A percentile compares a stretch with the other conserved stretches of the same genome.
These are phyloP conservation scores for Plagodis pulveraria DNA, from an alignment of 2,888 invertebrate species.

Conservation along the genomic window DNA sequence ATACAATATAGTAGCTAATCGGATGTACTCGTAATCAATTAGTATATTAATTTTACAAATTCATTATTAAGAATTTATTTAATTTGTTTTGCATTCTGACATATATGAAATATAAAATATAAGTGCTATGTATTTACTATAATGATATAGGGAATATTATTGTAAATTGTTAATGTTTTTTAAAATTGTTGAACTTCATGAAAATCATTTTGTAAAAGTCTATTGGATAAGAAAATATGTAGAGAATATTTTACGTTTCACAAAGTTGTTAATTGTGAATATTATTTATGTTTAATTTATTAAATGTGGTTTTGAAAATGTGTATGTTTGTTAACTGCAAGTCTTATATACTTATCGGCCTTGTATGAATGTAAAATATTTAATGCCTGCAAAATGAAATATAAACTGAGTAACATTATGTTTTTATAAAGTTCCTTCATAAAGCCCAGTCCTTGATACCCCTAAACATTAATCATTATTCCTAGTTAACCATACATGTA, in stretches of 20 bases:
- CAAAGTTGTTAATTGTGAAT: conserved; percentile 39
- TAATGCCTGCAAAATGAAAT: conserved; percentile 69
- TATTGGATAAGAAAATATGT: conserved; percentile 52
- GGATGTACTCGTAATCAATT: conserved; percentile 20
- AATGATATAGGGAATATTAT: conserved; percentile 55
- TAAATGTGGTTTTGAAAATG: conserved; percentile 40
- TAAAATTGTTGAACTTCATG: conserved; percentile 79
- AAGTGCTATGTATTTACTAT: conserved; percentile 37
- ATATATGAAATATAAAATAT: conserved; percentile 1
- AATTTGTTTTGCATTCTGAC: neutral
- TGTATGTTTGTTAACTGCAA: conserved; percentile 54
- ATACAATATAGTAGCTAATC: conserved; percentile 21
- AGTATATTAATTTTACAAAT: neutral
- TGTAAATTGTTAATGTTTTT: conserved; percentile 78
- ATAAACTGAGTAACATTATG: conserved; percentile 62
- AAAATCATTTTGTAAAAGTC: conserved; percentile 63
- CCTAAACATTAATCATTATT: no score
- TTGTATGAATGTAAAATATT: conserved; percentile 72
- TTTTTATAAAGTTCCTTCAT: conserved; percentile 25
- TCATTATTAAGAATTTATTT: conserved; percentile 1
- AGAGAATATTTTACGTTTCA: conserved; percentile 39
- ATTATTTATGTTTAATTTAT: conserved; percentile 40
- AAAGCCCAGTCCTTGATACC: no score
- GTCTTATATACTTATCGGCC: conserved; percentile 66
- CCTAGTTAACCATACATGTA: no score